Base-by-base conservation (phyloP, 2,797 vertebrate genomes). In the Glossophaga mutica region DNA sequence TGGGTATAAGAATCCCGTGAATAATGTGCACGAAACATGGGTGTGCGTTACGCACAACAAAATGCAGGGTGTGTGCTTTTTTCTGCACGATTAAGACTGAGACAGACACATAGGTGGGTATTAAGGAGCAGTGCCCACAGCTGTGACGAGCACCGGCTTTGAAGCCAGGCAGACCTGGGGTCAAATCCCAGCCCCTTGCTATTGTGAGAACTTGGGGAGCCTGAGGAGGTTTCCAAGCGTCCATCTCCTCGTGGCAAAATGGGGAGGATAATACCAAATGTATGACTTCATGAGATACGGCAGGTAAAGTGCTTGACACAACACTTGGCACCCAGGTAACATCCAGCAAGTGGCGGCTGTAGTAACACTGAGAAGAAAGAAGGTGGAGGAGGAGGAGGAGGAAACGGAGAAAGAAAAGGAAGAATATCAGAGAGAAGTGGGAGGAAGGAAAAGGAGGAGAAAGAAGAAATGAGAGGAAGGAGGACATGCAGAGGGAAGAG, bases 201-300 rank as follows among this genome's bases (percentile, higher is more conserved):
- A 48, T 11, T 18, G 34, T n/a, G 19, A 76, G 84, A n/a, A 29
- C 24, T 48, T 24, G 22, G 24, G 44, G 32, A 70, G 5, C n/a
- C 34, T 5, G 0, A 0, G 4, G 12, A 1, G 21, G 44, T 6
- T 67, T 62, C 21, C 11, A 8, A 12, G 62, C 4, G 21, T 26
- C 32, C 2, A 0, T 18, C 26, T 76, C 67, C 34, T 84, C 5
- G 0, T 15, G 44, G 57, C 22, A 15, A 37, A 87, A 34, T 39
- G 12, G 26, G 32, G 7, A 19, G 22, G 21, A 34, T 39, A 9
- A 46, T 0, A 48, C 2, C 68, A 0, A 4, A 16, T 21, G 34
- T 1, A 0, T 6, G 46, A 65, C 42, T 10, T 24, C 22, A 7
- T 2, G 12, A 34, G 34, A 44, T 18, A 3, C 5, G 1, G 11